Evolutionary conservation across 1,140 invertebrate species (phyloP).

Genomic region (Sycobia sp.): DNA sequence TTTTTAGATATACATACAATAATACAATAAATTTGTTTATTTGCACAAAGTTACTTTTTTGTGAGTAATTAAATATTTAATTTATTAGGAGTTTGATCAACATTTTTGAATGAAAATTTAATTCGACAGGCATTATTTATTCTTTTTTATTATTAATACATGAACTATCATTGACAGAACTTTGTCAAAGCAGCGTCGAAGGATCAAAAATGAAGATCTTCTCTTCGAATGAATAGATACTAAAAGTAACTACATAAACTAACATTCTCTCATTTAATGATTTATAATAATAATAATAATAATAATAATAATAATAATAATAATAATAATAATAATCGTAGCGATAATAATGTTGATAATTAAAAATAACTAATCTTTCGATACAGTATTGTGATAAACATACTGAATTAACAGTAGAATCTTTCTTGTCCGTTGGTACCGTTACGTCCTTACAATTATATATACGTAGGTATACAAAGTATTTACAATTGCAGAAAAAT

Average conservation of each 20-base stretch:
- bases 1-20: too few relatives aligned
- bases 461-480: slow-evolving; percentile 53
- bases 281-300: slow-evolving; percentile 33
- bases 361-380: slow-evolving; percentile 37
- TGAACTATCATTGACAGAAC: slow-evolving; percentile 25
- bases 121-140: slow-evolving; percentile 22
- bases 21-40: slow-evolving; percentile 14
- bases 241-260: slow-evolving; percentile 51
- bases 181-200: slow-evolving; percentile 21
- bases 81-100: slow-evolving; percentile 23
- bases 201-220: slow-evolving; percentile 31
- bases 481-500: slow-evolving; percentile 60
- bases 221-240: slow-evolving; percentile 36
- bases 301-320: slow-evolving; percentile 36
- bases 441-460: slow-evolving; percentile 42
- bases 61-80: slow-evolving; percentile 14
- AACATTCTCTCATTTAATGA: slow-evolving; percentile 46
- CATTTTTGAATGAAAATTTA: slow-evolving; percentile 31
- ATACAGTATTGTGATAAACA: slow-evolving; percentile 40
- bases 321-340: slow-evolving; percentile 44
- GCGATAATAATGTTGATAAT: slow-evolving; percentile 51
- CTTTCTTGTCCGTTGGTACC: slow-evolving; percentile 32
- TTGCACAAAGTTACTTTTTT: slow-evolving; percentile 29
- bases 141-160: slow-evolving; percentile 32
- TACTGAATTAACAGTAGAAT: slow-evolving; percentile 42